Evolutionary conservation across 2,888 invertebrate species (phyloP).

Genomic region (Aphidoletes aphidimyza): DNA sequence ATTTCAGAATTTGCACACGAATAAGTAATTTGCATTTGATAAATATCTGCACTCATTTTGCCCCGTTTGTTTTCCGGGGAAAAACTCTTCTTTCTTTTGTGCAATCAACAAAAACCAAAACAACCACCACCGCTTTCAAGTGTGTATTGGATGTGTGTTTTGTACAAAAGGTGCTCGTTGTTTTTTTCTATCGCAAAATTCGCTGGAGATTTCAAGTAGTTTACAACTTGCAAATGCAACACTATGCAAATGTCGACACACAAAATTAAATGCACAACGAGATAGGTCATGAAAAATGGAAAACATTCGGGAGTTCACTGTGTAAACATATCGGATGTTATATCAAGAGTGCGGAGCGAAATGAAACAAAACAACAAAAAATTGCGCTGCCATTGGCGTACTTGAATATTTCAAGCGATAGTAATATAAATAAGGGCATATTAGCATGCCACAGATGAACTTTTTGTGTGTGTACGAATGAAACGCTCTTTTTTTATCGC

Average conservation of each 20-base stretch:
- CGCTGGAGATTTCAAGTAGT: neutral
- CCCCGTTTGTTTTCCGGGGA: neutral
- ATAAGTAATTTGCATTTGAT: constrained; percentile 50
- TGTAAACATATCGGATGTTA: neutral
- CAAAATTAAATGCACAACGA: constrained; percentile 49
- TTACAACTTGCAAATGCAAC: neutral
- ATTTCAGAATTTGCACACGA: constrained; percentile 44
- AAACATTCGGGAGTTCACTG: neutral
- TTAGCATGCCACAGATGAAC: constrained; percentile 24
- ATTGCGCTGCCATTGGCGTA: constrained; percentile 7
- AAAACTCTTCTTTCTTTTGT: neutral
- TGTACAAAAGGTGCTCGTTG: neutral
- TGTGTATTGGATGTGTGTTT: neutral
- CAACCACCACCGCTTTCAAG: neutral
- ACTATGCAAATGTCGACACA: constrained; percentile 44
- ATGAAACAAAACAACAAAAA: neutral
- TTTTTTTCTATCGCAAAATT: constrained; percentile 3
- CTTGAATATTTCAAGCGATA: constrained; percentile 28
- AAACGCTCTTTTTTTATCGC: neutral
- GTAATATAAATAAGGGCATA: constrained; percentile 30
- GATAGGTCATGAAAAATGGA: constrained; percentile 44
- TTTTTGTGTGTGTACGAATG: neutral
- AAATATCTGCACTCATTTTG: constrained; percentile 29
- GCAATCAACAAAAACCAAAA: constrained; percentile 21
- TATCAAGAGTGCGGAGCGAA: neutral